These are phyloP conservation scores for Kryphioiulus occultus DNA, from an alignment of 2,888 invertebrate genomes.

Conservation along the genomic window DNA sequence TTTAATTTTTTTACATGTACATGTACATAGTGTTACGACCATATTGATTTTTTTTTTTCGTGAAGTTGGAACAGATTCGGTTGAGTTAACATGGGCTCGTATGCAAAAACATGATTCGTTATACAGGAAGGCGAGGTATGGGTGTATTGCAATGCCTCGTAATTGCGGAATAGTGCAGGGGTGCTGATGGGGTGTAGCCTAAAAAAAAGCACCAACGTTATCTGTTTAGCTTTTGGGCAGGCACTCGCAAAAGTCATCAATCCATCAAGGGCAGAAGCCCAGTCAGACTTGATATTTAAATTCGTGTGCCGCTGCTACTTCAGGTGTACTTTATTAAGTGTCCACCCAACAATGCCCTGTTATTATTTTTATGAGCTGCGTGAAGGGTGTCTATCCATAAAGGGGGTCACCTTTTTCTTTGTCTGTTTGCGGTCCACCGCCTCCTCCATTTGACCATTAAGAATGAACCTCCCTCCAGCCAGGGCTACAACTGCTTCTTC, in stretches of 20 bases:
- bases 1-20: no score
- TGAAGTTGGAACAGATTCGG: no score
- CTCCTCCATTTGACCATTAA: not conserved
- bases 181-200: not conserved
- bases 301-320: not conserved
- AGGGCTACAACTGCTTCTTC: not conserved
- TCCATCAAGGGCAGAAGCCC: not conserved
- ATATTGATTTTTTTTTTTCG: no score
- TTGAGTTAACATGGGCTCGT: no score
- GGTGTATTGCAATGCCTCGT: no score
- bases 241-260: not conserved
- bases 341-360: constrained; percentile 5
- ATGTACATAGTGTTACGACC: no score
- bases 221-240: not conserved
- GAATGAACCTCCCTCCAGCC: not conserved
- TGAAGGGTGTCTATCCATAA: not conserved
- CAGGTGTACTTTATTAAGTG: constrained; percentile 5
- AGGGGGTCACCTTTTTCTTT: constrained; percentile 5
- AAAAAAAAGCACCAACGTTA: not conserved
- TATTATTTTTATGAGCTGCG: constrained; percentile 5
- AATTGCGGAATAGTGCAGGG: not conserved
- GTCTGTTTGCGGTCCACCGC: not conserved
- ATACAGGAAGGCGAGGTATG: no score
- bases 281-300: constrained; percentile 5
- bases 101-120: no score